Percentiles rank a stretch among this genome's conserved stretches.
These are phyloP conservation scores for Patiria pectinifera DNA, from an alignment of 53 echinoderm and acorn worm species.

Conservation along the genomic window DNA sequence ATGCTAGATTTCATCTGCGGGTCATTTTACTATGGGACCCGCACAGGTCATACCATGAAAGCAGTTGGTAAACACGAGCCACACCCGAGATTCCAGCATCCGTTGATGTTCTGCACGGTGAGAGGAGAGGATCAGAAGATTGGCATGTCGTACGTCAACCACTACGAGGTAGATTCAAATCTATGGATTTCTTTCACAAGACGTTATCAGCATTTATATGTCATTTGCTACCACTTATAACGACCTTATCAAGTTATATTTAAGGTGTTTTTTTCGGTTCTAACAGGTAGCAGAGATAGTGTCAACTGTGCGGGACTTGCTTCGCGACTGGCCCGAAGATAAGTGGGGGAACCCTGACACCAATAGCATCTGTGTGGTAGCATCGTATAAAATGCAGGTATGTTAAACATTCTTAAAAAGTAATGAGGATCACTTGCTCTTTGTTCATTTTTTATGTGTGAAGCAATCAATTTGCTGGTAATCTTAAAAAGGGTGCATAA, in stretches of 20 bases:
- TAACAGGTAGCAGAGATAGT: constrained; percentile 45
- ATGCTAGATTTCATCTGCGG: constrained; percentile 78
- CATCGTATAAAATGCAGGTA: constrained; percentile 92
- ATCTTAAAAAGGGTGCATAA: too few species aligned
- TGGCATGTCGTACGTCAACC: constrained; percentile 86
- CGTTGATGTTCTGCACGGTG: constrained; percentile 79
- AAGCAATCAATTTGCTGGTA: too few species aligned
- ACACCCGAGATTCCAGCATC: constrained; percentile 58
- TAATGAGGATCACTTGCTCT: too few species aligned
- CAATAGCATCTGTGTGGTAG: constrained; percentile 78
- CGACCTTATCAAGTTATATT: too few species aligned
- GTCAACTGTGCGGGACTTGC: constrained; percentile 63
- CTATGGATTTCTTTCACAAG: too few species aligned
- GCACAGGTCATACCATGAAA: neutral
- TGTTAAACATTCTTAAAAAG: neutral
- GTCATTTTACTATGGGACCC: constrained; percentile 43
- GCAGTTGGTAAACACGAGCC: neutral
- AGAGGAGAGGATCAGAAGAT: constrained; percentile 81
- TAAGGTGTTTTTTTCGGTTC: neutral
- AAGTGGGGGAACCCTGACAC: constrained; percentile 66
- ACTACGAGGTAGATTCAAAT: neutral
- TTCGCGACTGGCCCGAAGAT: constrained; percentile 75
- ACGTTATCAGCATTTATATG: neutral
- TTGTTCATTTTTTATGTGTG: too few species aligned
- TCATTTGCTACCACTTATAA: too few species aligned